Percentiles rank a stretch among this genome's conserved stretches.
These are phyloP conservation scores for Perca schrenkii DNA, from an alignment of 2,113 vertebrate species.

Conservation along the genomic window DNA sequence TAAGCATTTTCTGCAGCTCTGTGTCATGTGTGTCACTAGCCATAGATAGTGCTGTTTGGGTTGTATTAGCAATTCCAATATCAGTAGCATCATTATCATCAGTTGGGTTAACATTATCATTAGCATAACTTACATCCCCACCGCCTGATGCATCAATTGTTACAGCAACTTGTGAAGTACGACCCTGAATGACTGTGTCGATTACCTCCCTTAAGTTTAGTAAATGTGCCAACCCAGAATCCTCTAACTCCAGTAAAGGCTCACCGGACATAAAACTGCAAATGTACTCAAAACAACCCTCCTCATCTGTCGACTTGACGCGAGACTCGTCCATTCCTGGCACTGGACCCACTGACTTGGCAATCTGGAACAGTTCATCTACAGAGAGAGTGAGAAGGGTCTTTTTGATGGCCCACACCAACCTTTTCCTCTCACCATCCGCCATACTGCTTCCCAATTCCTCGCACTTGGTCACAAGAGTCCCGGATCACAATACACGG, in stretches of 20 bases:
- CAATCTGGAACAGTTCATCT: constrained; percentile 27
- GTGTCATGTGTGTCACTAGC: not conserved
- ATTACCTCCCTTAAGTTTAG: not conserved
- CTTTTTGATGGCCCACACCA: not conserved
- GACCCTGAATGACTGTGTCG: not conserved
- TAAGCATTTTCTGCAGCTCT: constrained; percentile 10
- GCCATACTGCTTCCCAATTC: not conserved
- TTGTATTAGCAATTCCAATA: not conserved
- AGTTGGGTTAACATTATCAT: too few species aligned
- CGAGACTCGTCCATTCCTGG: constrained; percentile 14
- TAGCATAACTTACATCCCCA: too few species aligned
- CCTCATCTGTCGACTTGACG: constrained; percentile 13
- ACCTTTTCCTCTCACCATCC: not conserved
- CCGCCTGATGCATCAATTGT: too few species aligned
- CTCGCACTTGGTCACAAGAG: not conserved
- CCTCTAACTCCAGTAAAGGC: not conserved
- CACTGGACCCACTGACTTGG: not conserved
- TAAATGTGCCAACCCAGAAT: constrained; percentile 12
- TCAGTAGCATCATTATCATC: not conserved
- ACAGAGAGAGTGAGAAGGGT: constrained; percentile 8
- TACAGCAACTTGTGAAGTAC: not conserved
- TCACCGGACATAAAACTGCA: constrained; percentile 3
- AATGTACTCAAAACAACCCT: constrained; percentile 35
- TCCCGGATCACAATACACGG: not conserved
- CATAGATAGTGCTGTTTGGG: not conserved